These are phyloP conservation scores for Drosophila simulans DNA, from an alignment of 1,140 invertebrate genomes.

Conservation along the genomic window DNA sequence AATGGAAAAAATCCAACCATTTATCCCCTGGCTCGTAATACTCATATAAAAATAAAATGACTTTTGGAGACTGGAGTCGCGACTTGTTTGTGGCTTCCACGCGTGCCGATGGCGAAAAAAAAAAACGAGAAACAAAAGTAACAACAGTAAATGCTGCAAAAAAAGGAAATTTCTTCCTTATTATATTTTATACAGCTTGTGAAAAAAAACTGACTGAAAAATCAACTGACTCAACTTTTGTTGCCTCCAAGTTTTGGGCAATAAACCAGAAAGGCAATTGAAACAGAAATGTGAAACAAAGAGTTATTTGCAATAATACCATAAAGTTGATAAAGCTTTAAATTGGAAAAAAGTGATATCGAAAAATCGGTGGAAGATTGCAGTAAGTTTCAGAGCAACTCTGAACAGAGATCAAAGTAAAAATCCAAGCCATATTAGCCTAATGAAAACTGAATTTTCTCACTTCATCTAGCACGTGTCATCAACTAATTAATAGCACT, in stretches of 20 bases:
- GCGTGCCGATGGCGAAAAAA: conserved; percentile 48
- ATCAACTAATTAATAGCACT: conserved; percentile 48
- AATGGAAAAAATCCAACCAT: conserved; percentile 19
- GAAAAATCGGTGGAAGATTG: too few species aligned
- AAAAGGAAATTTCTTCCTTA: neutral
- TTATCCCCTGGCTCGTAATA: conserved; percentile 20
- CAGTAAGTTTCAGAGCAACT: too few species aligned
- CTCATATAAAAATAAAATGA: conserved; percentile 37
- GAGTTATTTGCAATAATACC: neutral
- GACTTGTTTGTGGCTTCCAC: conserved; percentile 65
- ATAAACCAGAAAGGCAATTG: conserved; percentile 1
- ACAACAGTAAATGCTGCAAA: neutral
- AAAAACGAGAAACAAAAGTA: neutral
- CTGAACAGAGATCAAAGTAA: too few species aligned
- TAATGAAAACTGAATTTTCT: conserved; percentile 21
- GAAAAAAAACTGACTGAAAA: conserved; percentile 7
- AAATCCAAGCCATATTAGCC: too few species aligned
- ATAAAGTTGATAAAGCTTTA: neutral
- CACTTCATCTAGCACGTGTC: conserved; percentile 36
- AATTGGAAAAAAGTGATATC: too few species aligned
- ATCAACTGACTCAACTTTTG: conserved; percentile 9
- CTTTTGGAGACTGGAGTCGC: conserved; percentile 52
- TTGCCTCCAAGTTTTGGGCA: neutral
- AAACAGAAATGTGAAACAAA: neutral
- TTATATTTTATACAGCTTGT: neutral